Evolutionary conservation across 2,888 invertebrate genomes (phyloP).

Genomic region (Lordiphosa andalusiaca): DNA sequence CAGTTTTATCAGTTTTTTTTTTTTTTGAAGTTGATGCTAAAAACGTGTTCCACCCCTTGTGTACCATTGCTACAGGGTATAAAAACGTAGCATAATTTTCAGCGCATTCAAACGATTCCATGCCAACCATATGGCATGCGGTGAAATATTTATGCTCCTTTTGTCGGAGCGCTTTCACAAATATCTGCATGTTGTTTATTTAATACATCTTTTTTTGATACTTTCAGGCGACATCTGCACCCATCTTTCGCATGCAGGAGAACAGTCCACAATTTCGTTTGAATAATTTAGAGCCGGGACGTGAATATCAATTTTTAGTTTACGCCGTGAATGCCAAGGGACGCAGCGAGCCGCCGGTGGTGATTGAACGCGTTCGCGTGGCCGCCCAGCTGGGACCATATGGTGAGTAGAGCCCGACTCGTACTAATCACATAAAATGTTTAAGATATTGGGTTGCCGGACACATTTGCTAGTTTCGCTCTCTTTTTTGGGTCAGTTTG

Average conservation of each 20-base stretch:
- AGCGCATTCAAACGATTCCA: constrained; percentile 24
- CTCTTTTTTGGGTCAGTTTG: constrained; percentile 34
- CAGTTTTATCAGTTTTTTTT: too few species aligned
- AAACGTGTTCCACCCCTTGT: too few species aligned
- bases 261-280: constrained; percentile 86
- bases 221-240: constrained; percentile 81
- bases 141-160: constrained; percentile 49
- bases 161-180: constrained; percentile 20
- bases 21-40: too few species aligned
- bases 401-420: constrained; percentile 69
- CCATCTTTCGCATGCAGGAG: constrained; percentile 85
- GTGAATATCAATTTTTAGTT: constrained; percentile 88
- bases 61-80: constrained; percentile 1
- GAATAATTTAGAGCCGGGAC: constrained; percentile 87
- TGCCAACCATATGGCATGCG: constrained; percentile 47
- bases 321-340: constrained; percentile 92
- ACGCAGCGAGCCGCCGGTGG: constrained; percentile 87
- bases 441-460: constrained; percentile 39
- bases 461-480: constrained; percentile 20
- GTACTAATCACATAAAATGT: constrained; percentile 38
- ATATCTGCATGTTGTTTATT: constrained; percentile 2
- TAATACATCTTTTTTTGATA: constrained; percentile 14
- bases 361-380: constrained; percentile 82
- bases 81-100: constrained; percentile 42
- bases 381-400: constrained; percentile 80